Evolutionary conservation across 2,113 vertebrate species (phyloP), one percentile per base, ranked within the genome.

Genomic region (Sylvilagus bachmani): DNA sequence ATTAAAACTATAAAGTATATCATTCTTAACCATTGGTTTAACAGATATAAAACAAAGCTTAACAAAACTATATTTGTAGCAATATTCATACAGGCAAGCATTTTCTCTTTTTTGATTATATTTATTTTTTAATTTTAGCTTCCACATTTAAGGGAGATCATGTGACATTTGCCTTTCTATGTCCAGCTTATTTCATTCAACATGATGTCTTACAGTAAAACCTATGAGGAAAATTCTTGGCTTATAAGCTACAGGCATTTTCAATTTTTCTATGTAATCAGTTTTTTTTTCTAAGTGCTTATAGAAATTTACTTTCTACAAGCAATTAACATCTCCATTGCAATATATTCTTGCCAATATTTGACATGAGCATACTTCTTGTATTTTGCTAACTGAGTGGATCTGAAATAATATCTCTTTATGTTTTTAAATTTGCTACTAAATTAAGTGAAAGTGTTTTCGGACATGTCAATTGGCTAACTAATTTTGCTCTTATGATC

Each of bases 301-400:
- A 3, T 88, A 77, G 53, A 4, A 74, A 61, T 93, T 92, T 82
- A 71, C 33, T 8, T 10, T 64, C 10, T 38, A 70, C 29, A 27
- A 92, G 25, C 9, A 44, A 58, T 83, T 91, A 73, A 22, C 10
- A 27, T 80, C 75, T 69, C 44, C 44, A 79, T 61, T 93, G 71
- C 22, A 38, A 83, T 2, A 10, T 87, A 79, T 80, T 95, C 22
- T 79, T 95, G 64, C 12, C 70, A 95, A n/a, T 78, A 70, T 4
- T 71, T 82, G 19, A 25, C 77, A 83, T 78, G 58, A 33, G 53
- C 62, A 93, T 62, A 87, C 5, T 86, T 90, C 21, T 38, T 79
- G 83, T 44, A 36, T 84, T 84, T 93, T 90, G 10, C 66, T 84
- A 78, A 62, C 64, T 21, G 25, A 33, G 0, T 73, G 24, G 51